Percentiles rank a stretch among this genome's conserved stretches.
Conservation (phyloP, 1,140 invertebrate species). For the Tetramorium alpestre region DNA sequence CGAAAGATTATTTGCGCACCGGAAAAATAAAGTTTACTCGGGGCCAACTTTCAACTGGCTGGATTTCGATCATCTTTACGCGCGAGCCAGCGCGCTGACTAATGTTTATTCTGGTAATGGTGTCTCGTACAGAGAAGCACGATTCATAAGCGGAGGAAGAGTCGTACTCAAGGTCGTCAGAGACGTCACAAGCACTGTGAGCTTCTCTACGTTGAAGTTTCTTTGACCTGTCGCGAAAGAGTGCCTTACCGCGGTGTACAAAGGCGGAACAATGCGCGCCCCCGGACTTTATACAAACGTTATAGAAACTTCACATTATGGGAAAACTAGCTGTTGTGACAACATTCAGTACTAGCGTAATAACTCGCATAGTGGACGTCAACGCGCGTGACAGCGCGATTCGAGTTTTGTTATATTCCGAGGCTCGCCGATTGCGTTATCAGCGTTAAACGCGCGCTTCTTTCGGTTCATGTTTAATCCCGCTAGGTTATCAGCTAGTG, state of each 20-base stretch:
- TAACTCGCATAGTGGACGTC: constrained; percentile 29
- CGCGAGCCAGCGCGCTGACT: not conserved
- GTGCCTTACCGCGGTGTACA: constrained; percentile 27
- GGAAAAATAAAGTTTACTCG: not conserved
- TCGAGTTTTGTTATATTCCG: constrained; percentile 5
- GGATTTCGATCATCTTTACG: constrained; percentile 1
- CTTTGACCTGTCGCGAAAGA: constrained; percentile 57
- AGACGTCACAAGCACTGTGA: constrained; percentile 43
- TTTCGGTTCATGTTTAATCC: not conserved
- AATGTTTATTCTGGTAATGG: constrained; percentile 45
- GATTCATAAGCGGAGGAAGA: constrained; percentile 45
- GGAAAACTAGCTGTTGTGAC: constrained; percentile 50
- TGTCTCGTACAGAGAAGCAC: not conserved
- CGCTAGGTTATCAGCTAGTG: not conserved
- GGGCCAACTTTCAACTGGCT: not conserved
- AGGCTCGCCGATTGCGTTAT: not conserved
- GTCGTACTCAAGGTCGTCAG: constrained; percentile 49
- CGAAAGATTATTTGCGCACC: not conserved
- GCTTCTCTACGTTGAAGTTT: constrained; percentile 50
- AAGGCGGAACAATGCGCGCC: constrained; percentile 42
- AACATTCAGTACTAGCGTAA: constrained; percentile 41
- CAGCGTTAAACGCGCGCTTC: not conserved
- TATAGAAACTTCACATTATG: constrained; percentile 43
- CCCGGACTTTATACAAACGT: constrained; percentile 45
- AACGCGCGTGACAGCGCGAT: not conserved